These are phyloP conservation scores for Centruroides vittatus DNA, from an alignment of 1,140 invertebrate species.

Conservation along the genomic window DNA sequence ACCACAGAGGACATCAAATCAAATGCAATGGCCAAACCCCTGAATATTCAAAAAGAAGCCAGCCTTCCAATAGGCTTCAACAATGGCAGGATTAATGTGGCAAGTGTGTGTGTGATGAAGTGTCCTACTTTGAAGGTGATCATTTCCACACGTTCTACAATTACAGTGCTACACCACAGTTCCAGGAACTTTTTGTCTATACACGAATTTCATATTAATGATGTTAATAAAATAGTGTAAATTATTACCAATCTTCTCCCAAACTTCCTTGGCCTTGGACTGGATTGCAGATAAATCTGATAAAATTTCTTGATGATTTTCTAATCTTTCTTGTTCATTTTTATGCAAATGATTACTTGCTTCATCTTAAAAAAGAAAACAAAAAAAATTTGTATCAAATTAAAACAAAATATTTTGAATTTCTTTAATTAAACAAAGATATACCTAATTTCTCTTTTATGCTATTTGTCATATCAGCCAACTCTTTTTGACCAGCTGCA, in stretches of 20 bases:
- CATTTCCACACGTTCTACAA: background rate
- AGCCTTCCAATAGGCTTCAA: too few relatives aligned
- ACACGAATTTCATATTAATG: background rate
- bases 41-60: too few relatives aligned
- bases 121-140: too few relatives aligned
- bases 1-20: too few relatives aligned
- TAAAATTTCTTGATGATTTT: constrained; percentile 40
- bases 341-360: constrained; percentile 34
- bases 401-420: background rate
- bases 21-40: too few relatives aligned
- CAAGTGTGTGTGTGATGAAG: too few relatives aligned
- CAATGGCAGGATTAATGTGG: too few relatives aligned
- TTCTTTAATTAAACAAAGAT: background rate
- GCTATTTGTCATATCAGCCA: constrained; percentile 39
- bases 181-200: background rate
- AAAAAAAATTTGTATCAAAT: background rate
- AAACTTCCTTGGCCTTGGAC: constrained; percentile 36
- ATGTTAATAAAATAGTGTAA: background rate
- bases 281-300: constrained; percentile 41
- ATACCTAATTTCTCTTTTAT: constrained; percentile 42
- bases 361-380: constrained; percentile 27
- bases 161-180: background rate
- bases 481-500: constrained; percentile 38
- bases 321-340: constrained; percentile 32
- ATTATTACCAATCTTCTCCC: constrained; percentile 37